Conservation (phyloP, 1,140 invertebrate genomes). For the Apis cerana region DNA sequence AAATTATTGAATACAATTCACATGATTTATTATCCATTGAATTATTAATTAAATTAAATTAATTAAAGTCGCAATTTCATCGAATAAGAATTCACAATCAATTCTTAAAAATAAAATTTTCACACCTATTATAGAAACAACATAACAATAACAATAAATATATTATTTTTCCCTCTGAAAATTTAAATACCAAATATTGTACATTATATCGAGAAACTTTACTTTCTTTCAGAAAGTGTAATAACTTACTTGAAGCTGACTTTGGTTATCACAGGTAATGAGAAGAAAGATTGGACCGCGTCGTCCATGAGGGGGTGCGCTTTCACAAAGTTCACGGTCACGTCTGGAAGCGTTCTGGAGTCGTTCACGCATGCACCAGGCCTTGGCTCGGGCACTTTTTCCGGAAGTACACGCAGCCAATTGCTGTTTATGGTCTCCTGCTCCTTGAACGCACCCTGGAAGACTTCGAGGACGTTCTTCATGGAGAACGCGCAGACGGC, state of each 20-base stretch:
- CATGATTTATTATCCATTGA: too few species aligned
- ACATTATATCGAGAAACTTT: too few species aligned
- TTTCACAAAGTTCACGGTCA: conserved; percentile 96
- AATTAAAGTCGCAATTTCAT: too few species aligned
- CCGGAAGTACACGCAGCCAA: conserved; percentile 91
- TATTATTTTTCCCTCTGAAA: too few species aligned
- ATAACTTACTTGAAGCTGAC: conserved; percentile 86
- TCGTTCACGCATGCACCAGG: conserved; percentile 96
- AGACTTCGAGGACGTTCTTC: conserved; percentile 92
- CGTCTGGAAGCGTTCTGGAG: conserved; percentile 92
- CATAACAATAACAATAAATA: too few species aligned
- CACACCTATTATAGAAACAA: too few species aligned
- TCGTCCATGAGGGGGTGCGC: conserved; percentile 98
- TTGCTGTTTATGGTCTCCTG: conserved; percentile 95
- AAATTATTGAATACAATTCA: too few species aligned
- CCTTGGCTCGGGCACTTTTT: conserved; percentile 89
- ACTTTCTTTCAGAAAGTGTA: background rate
- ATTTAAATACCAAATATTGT: too few species aligned
- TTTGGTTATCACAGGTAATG: conserved; percentile 87
- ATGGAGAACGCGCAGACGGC: conserved; percentile 97
- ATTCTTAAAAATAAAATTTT: too few species aligned
- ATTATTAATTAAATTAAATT: too few species aligned
- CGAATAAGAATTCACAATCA: too few species aligned
- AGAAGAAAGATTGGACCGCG: conserved; percentile 89
- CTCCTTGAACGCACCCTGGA: conserved; percentile 96